These are phyloP conservation scores for Trichechus manatus DNA, from an alignment of 2,113 vertebrate genomes.

Conservation along the genomic window DNA sequence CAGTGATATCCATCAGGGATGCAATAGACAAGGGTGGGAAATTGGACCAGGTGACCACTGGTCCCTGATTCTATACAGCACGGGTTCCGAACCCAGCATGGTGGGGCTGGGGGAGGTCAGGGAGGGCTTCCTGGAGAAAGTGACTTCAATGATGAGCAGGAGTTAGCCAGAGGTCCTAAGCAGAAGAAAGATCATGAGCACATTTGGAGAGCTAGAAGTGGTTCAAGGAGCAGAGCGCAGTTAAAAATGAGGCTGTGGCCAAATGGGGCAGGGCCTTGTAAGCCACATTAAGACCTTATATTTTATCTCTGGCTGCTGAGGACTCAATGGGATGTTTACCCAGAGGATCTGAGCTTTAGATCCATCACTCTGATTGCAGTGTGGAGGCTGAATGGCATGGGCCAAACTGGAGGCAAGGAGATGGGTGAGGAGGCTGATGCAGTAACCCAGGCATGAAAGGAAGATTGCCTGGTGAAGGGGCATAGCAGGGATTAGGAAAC, in stretches of 20 bases:
- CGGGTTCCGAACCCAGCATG: not conserved
- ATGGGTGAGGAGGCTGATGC: not conserved
- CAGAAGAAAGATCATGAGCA: not conserved
- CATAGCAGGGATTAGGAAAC: not conserved
- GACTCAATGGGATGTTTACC: not conserved
- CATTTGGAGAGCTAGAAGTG: not conserved
- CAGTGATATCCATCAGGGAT: not conserved
- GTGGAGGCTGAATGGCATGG: not conserved
- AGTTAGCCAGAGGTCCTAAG: not conserved
- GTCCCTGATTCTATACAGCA: not conserved
- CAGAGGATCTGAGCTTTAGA: not conserved
- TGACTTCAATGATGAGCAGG: not conserved
- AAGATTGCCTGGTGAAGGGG: not conserved
- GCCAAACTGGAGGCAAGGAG: not conserved
- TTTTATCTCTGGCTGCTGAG: not conserved
- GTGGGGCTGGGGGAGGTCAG: not conserved
- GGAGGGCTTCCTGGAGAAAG: conserved; percentile 35
- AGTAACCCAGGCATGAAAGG: not conserved
- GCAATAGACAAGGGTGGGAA: not conserved
- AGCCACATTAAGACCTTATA: not conserved
- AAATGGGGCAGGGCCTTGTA: not conserved
- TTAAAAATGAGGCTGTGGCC: not conserved
- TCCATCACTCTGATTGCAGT: not conserved
- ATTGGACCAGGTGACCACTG: not conserved
- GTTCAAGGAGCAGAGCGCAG: not conserved